Conservation (phyloP, 2,113 vertebrate genomes). For the Tachysurus fulvidraco region DNA sequence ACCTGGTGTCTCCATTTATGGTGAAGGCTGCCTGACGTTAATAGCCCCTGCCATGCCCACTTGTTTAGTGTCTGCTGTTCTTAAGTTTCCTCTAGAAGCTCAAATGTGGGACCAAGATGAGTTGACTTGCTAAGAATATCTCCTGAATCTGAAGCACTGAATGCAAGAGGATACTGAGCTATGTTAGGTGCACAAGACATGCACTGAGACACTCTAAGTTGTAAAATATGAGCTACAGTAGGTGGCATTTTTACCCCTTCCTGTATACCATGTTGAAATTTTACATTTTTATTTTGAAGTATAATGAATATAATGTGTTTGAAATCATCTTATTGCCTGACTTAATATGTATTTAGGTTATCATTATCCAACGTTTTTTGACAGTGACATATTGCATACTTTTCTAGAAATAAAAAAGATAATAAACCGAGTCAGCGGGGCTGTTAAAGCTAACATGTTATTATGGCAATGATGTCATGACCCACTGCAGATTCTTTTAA, state of each 20-base stretch:
- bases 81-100: slow-evolving; percentile 67
- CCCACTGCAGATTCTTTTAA: slow-evolving; percentile 32
- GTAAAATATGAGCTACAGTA: slow-evolving; percentile 33
- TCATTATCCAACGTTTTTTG: neutral
- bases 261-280: neutral
- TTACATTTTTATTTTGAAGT: neutral
- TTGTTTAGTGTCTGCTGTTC: slow-evolving; percentile 52
- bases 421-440: slow-evolving; percentile 2
- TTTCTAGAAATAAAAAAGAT: slow-evolving; percentile 13
- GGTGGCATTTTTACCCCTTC: neutral
- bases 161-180: slow-evolving; percentile 65
- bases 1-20: slow-evolving; percentile 65
- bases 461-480: slow-evolving; percentile 44
- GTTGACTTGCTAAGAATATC: slow-evolving; percentile 69
- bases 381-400: neutral
- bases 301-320: neutral
- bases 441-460: slow-evolving; percentile 18
- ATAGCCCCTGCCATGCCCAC: slow-evolving; percentile 38
- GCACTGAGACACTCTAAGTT: slow-evolving; percentile 43
- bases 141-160: slow-evolving; percentile 43
- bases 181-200: slow-evolving; percentile 62
- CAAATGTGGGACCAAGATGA: slow-evolving; percentile 48
- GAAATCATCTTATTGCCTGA: neutral
- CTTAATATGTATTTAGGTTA: neutral
- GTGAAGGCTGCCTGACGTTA: slow-evolving; percentile 50